These are phyloP conservation scores for Heterodera carotae DNA, from an alignment of 1,140 invertebrate genomes.

Conservation along the genomic window DNA sequence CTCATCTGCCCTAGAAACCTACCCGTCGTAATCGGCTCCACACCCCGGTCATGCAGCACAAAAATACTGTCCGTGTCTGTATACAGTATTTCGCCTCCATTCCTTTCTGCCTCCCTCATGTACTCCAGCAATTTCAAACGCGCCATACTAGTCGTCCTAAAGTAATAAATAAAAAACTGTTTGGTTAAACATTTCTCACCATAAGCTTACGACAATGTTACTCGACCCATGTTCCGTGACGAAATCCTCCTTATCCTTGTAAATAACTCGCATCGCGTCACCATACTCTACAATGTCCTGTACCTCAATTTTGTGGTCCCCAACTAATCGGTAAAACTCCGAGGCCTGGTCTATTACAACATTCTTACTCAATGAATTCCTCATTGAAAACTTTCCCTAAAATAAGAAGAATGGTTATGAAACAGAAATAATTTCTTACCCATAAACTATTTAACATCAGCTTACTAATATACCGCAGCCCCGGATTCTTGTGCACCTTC, in stretches of 20 bases:
- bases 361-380: neutral
- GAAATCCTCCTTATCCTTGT: slow-evolving; percentile 6
- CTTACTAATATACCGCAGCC: neutral
- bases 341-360: neutral
- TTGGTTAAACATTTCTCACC: no score
- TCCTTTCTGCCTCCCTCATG: neutral
- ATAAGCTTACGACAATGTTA: neutral
- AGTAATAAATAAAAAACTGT: no score
- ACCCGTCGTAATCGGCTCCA: neutral
- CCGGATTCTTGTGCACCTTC: neutral
- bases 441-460: neutral
- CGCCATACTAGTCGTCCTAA: neutral
- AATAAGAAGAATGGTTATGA: no score
- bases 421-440: neutral
- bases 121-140: neutral
- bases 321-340: neutral
- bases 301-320: neutral
- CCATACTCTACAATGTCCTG: neutral
- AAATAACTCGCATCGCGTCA: neutral
- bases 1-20: neutral
- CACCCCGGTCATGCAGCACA: neutral
- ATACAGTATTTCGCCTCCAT: neutral
- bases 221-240: neutral
- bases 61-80: slow-evolving; percentile 4
- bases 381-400: slow-evolving; percentile 1